These are phyloP conservation scores for Drepana falcataria DNA, from an alignment of 2,888 invertebrate genomes.

Conservation along the genomic window DNA sequence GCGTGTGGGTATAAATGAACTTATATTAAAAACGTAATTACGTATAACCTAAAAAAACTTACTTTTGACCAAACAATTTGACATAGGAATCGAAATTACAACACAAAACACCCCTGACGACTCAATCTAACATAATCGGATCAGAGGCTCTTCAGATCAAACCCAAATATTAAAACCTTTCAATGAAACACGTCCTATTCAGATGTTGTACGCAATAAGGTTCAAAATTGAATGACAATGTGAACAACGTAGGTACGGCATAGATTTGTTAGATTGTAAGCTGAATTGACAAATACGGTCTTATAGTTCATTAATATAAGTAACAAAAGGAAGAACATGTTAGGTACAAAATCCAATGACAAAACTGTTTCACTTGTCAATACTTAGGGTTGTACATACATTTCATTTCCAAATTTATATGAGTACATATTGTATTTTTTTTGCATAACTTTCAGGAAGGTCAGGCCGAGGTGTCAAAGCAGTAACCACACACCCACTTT, in stretches of 20 bases:
- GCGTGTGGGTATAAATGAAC: too few species aligned
- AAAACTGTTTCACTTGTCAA: constrained; percentile 40
- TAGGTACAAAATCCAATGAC: constrained; percentile 38
- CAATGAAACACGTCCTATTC: background rate
- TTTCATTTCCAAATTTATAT: too few species aligned
- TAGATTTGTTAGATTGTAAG: constrained; percentile 2
- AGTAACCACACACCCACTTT: too few species aligned
- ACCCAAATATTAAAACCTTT: background rate
- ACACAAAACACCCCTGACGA: constrained; percentile 14
- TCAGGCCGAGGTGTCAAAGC: too few species aligned
- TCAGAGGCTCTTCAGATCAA: constrained; percentile 3
- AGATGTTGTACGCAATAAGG: background rate
- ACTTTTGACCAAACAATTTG: background rate
- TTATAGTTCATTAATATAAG: constrained; percentile 46
- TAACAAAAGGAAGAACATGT: constrained; percentile 39
- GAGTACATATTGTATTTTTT: too few species aligned
- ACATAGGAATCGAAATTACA: background rate
- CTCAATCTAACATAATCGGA: constrained; percentile 23
- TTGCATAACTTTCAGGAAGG: too few species aligned
- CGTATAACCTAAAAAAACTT: too few species aligned
- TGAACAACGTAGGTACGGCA: background rate
- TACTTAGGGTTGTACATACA: constrained; percentile 35
- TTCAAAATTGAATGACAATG: background rate
- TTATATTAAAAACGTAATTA: too few species aligned
- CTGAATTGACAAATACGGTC: constrained; percentile 9